These are phyloP conservation scores for Nasonia longicornis DNA, from an alignment of 1,140 invertebrate species.

Conservation along the genomic window DNA sequence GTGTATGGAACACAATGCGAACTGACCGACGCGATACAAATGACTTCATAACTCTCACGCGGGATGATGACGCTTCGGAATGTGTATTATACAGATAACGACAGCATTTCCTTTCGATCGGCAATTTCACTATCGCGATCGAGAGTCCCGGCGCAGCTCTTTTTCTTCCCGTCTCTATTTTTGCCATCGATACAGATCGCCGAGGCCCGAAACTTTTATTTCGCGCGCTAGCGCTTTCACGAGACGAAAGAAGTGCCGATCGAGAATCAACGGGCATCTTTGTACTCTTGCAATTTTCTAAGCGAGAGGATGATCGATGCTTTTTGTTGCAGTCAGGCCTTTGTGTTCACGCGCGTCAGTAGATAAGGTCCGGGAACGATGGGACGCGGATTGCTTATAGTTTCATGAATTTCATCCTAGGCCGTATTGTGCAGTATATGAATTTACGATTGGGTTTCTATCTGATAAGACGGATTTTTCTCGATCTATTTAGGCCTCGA, in stretches of 20 bases:
- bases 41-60: background rate
- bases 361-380: background rate
- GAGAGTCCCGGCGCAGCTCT: background rate
- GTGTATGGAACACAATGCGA: too few species aligned
- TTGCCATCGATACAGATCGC: conserved; percentile 8
- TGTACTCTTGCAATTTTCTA: too few species aligned
- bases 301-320: too few species aligned
- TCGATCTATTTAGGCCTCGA: background rate
- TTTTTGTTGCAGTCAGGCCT: too few species aligned
- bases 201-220: background rate
- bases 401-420: background rate
- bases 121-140: conserved; percentile 31
- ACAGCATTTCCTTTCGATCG: background rate
- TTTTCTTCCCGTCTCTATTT: background rate
- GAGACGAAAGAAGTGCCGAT: background rate
- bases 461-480: background rate
- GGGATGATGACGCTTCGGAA: background rate
- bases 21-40: background rate
- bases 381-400: background rate
- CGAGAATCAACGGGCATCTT: background rate
- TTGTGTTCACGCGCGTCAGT: background rate
- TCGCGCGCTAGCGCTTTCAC: background rate
- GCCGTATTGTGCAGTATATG: background rate
- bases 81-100: background rate
- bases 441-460: background rate